Percentiles rank a stretch among this genome's conserved stretches.
phyloP scores from a whole-genome alignment of 1,140 invertebrate species.

The Leptoteleia sp. region DNA sequence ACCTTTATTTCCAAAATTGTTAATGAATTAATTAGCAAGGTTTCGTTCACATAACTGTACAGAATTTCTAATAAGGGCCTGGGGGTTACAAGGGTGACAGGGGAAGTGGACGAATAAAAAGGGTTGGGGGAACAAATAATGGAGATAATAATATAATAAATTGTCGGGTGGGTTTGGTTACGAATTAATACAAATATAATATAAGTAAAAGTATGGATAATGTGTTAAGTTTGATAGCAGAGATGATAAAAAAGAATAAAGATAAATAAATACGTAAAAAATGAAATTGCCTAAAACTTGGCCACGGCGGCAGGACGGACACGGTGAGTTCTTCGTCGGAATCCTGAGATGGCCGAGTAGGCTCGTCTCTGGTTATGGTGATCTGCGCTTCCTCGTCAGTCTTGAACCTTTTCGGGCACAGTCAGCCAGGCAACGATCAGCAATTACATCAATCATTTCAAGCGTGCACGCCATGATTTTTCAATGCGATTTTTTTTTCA shows the following conservation, averaged over 20 bases:
- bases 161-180: slow-evolving; percentile 8
- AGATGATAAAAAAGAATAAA: slow-evolving; percentile 78
- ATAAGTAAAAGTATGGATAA: slow-evolving; percentile 64
- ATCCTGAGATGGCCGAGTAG: slow-evolving; percentile 76
- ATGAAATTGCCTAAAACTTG: slow-evolving; percentile 82
- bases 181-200: slow-evolving; percentile 60
- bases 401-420: slow-evolving; percentile 81
- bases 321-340: slow-evolving; percentile 81
- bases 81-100: too few relatives aligned
- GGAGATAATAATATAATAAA: too few relatives aligned
- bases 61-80: too few relatives aligned
- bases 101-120: too few relatives aligned
- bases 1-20: too few relatives aligned
- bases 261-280: slow-evolving; percentile 81
- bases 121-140: too few relatives aligned
- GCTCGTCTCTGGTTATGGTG: slow-evolving; percentile 74
- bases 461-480: slow-evolving; percentile 58
- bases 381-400: slow-evolving; percentile 79
- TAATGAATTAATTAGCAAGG: too few relatives aligned
- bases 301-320: slow-evolving; percentile 81
- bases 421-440: slow-evolving; percentile 80
- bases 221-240: slow-evolving; percentile 70
- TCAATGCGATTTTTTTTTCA: slow-evolving; percentile 56
- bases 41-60: too few relatives aligned
- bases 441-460: slow-evolving; percentile 74